These are phyloP conservation scores for Panurus biarmicus DNA, from an alignment of 2,113 vertebrate species.

Conservation along the genomic window DNA sequence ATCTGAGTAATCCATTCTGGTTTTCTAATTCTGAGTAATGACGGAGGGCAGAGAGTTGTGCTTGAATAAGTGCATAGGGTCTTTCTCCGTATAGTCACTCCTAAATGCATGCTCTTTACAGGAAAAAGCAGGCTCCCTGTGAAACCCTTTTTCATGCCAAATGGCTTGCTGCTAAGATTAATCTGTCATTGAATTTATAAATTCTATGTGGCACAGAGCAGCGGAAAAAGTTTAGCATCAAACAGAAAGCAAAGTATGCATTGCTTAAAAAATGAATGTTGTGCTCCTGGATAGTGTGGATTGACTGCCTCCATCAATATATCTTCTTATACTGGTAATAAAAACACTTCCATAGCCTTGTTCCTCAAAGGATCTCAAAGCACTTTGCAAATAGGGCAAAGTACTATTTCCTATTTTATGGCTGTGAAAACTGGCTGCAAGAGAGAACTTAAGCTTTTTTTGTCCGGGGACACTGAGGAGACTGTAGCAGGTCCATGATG, in stretches of 20 bases:
- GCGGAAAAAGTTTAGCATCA: conserved; percentile 37
- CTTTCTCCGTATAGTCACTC: conserved; percentile 30
- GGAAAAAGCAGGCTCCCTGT: conserved; percentile 60
- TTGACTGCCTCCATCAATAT: conserved; percentile 27
- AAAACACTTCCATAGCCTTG: conserved; percentile 22
- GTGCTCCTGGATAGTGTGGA: conserved; percentile 13
- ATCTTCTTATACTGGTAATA: conserved; percentile 27
- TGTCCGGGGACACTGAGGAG: background rate
- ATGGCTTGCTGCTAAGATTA: conserved; percentile 49
- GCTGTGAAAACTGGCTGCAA: background rate
- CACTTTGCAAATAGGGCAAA: conserved; percentile 14
- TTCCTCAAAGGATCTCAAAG: conserved; percentile 34
- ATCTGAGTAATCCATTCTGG: conserved; percentile 17
- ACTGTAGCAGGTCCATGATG: background rate
- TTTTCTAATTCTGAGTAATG: conserved; percentile 67
- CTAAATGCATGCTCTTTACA: conserved; percentile 56
- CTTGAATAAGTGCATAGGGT: conserved; percentile 51
- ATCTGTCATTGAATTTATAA: conserved; percentile 64
- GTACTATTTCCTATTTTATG: background rate
- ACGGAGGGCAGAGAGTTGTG: conserved; percentile 39
- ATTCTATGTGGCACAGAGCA: conserved; percentile 47
- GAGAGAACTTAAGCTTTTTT: background rate
- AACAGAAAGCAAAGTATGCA: conserved; percentile 24
- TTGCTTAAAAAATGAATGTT: conserved; percentile 34
- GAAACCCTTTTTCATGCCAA: conserved; percentile 63